Base-by-base conservation (phyloP, 2,888 invertebrate genomes). In the Scrobipalpa atriplicella region DNA sequence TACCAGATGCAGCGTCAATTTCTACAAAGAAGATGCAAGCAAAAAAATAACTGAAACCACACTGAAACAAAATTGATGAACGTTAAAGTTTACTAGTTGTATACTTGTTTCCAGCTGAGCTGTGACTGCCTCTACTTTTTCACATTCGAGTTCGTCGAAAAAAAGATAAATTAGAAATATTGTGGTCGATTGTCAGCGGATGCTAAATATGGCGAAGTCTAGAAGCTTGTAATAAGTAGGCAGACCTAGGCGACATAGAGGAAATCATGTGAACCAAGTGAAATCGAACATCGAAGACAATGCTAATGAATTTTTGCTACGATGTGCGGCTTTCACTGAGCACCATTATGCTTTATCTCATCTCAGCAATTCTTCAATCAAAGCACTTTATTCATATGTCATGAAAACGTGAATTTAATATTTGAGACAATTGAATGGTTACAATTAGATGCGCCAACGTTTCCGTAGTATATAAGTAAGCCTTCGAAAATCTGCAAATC, bases 261-360 rank as follows among this genome's bases (percentile, higher is more conserved):
- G 80, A 87, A 87, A 89, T 86, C 85, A 86, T 89, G 90, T 81
- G 90, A 90, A 89, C 86, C 72, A 75, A 86, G 87, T 84, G 87
- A 88, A 87, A 89, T 85, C 85, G 78, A 85, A 83, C 82, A 79
- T 75, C 74, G 77, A 84, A 87, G 64, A 68, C 89, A 90, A 89
- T 89, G 82, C 80, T 73, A 71, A 75, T 81, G 79, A 79, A 86
- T 85, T 88, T 88, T 89, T 89, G 83, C 87, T 80, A 76, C 77
- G 72, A 71, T 75, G 76, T 77, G 80, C 73, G 71, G 80, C 87
- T 91, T 89, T 90, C 90, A 78, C 90, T 81, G 64, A 70, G 67
- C 69, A 76, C 74, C 73, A 76, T 78, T 78, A 78, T 82, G 72
- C 74, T 76, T 76, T 68, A 56, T 56, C 54, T 62, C 62, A 74